These are phyloP conservation scores for Henricia sp. DNA, from an alignment of 53 echinoderm and acorn worm species.

Conservation along the genomic window DNA sequence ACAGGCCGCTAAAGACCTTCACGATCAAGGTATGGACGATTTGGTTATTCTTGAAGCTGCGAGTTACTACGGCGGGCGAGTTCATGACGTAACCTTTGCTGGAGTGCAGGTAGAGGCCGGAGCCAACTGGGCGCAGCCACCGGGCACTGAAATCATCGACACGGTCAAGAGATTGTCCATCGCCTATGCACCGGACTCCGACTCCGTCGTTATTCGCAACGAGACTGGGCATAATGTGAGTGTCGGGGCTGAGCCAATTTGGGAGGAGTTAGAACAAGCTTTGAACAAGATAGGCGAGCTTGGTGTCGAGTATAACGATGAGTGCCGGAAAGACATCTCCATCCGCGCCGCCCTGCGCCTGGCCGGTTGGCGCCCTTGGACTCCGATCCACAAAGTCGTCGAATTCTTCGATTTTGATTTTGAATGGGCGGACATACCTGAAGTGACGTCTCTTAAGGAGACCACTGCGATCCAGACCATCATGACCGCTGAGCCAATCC, in stretches of 20 bases:
- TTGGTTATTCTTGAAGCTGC: slow-evolving; percentile 57
- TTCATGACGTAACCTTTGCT: slow-evolving; percentile 43
- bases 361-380: slow-evolving; percentile 3
- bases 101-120: slow-evolving; percentile 51
- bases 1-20: slow-evolving; percentile 14
- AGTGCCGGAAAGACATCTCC: slow-evolving; percentile 37
- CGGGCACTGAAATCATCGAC: slow-evolving; percentile 5
- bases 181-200: neutral
- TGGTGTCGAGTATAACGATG: neutral
- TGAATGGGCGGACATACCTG: slow-evolving; percentile 29
- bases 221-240: slow-evolving; percentile 35
- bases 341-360: slow-evolving; percentile 27
- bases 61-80: slow-evolving; percentile 49
- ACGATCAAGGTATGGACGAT: slow-evolving; percentile 45
- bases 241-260: neutral
- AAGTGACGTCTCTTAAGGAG: slow-evolving; percentile 17
- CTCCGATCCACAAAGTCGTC: slow-evolving; percentile 20
- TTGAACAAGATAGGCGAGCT: slow-evolving; percentile 17
- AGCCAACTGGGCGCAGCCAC: slow-evolving; percentile 61
- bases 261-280: slow-evolving; percentile 16
- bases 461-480: neutral
- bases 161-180: slow-evolving; percentile 1
- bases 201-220: slow-evolving; percentile 18
- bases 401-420: slow-evolving; percentile 40
- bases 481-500: neutral